Evolutionary conservation across 1,140 invertebrate genomes (phyloP), one percentile per base, ranked within the genome.

Genomic region (Eriocheir sinensis): DNA sequence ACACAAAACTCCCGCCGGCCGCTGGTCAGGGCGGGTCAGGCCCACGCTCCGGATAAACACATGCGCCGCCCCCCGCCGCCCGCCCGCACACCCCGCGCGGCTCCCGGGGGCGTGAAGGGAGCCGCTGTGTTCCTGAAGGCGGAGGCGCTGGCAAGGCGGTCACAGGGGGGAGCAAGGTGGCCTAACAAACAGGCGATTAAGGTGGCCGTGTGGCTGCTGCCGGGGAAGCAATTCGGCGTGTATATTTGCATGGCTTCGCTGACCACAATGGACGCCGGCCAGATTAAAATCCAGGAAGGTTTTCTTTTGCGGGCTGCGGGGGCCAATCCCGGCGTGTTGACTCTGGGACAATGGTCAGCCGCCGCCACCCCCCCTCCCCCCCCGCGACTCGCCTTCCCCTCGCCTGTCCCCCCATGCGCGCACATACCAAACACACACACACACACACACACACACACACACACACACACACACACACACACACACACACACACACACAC

Each of bases 221-320:
- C 80, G 93, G 53, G 93, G 83, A 79, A 93, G 92, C 89, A 93
- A 93, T 93, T 93, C 92, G 89, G 34, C 92, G 93, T 91, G 89
- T 94, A 94, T 94, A 94, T 94, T 94, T 94, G 93, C 93, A 94
- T 94, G 93, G 93, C 93, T 85, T 88, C 93, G 89, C 93, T 91
- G 93, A 94, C 93, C 93, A 94, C 93, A 94, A 94, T 94, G 93
- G 93, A 92, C 81, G 88, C 80, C 89, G 32, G 44, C 30, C 93
- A 91, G 89, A 94, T 94, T 94, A 94, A 94, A 94, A 94, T 90
- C 80, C 93, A 89, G 38, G 53, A 41, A 53, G 72, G 72, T 88
- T 91, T 91, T 91, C 91, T 83, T 91, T 91, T 79, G 93, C 93
- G 44, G 60, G 60, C 60, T 72, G 60, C 60, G 53, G 93, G 80